Percentiles rank a stretch among this genome's conserved stretches.
Evolutionary conservation across 1,140 invertebrate genomes (phyloP).

Genomic region (Philotrypesis tridentata): DNA sequence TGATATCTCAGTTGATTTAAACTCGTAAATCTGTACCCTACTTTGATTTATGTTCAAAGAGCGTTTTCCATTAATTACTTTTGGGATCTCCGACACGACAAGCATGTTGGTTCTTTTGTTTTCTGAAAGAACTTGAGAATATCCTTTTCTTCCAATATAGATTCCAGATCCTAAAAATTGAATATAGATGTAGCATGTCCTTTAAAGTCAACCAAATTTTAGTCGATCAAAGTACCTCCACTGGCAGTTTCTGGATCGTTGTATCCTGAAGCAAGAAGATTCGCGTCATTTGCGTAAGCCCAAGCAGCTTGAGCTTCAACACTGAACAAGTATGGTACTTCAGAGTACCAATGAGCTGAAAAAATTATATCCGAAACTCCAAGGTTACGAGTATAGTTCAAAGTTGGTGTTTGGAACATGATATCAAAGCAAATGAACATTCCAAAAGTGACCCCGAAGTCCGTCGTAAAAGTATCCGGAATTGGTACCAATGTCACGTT

Average conservation of each 20-base stretch:
- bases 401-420: slow-evolving; percentile 78
- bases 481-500: slow-evolving; percentile 70
- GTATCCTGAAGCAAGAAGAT: slow-evolving; percentile 76
- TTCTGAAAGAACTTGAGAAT: slow-evolving; percentile 50
- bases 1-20: slow-evolving; percentile 50
- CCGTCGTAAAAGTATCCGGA: slow-evolving; percentile 79
- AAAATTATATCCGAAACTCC: slow-evolving; percentile 81
- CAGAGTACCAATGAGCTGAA: slow-evolving; percentile 83
- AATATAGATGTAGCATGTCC: no score
- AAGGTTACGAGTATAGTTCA: slow-evolving; percentile 73
- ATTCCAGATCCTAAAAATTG: slow-evolving; percentile 71
- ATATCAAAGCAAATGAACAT: slow-evolving; percentile 86
- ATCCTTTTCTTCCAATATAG: slow-evolving; percentile 65
- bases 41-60: slow-evolving; percentile 10
- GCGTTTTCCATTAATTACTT: slow-evolving; percentile 55
- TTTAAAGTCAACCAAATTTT: neutral
- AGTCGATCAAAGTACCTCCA: slow-evolving; percentile 60
- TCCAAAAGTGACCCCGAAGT: slow-evolving; percentile 89
- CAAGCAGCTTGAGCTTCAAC: slow-evolving; percentile 75
- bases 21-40: slow-evolving; percentile 46
- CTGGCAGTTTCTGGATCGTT: slow-evolving; percentile 67
- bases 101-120: slow-evolving; percentile 53
- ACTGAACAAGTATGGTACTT: slow-evolving; percentile 82
- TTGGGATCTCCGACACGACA: slow-evolving; percentile 63
- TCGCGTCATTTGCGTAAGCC: slow-evolving; percentile 74